phyloP scores from a whole-genome alignment of 1,140 invertebrate genomes.

The Bombus soroeensis region DNA sequence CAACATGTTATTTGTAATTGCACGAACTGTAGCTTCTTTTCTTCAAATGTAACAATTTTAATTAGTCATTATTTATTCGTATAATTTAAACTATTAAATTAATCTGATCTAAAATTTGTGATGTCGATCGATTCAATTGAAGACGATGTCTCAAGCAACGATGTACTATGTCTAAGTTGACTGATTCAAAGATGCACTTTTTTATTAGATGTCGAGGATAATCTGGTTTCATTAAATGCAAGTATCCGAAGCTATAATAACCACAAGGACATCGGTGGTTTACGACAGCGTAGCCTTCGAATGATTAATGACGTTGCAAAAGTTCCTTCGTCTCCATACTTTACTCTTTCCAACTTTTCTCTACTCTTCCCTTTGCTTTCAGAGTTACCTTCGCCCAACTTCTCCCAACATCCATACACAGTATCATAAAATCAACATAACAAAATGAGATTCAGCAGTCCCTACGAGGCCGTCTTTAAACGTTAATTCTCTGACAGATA shows the following conservation, averaged over 20 bases:
- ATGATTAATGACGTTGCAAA: constrained; percentile 4
- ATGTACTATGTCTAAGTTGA: not conserved
- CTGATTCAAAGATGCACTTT: not conserved
- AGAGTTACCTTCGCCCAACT: not conserved
- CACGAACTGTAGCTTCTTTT: too few species aligned
- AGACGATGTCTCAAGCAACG: not conserved
- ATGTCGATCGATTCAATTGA: not conserved
- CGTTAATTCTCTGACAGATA: not conserved
- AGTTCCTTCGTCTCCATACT: not conserved
- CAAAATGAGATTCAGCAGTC: not conserved
- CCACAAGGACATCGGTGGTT: not conserved
- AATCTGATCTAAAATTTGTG: not conserved
- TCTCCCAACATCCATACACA: not conserved
- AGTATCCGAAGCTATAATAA: not conserved
- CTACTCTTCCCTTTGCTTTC: not conserved
- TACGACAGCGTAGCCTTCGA: not conserved
- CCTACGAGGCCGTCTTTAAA: not conserved
- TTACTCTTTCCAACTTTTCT: too few species aligned
- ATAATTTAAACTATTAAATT: not conserved
- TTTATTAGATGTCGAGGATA: not conserved
- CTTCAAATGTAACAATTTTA: too few species aligned
- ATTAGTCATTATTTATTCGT: too few species aligned
- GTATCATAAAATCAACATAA: not conserved
- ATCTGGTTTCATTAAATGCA: not conserved
- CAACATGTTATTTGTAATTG: too few species aligned